phyloP scores from a whole-genome alignment of 1,140 invertebrate genomes.

The Contarinia nasturtii region DNA sequence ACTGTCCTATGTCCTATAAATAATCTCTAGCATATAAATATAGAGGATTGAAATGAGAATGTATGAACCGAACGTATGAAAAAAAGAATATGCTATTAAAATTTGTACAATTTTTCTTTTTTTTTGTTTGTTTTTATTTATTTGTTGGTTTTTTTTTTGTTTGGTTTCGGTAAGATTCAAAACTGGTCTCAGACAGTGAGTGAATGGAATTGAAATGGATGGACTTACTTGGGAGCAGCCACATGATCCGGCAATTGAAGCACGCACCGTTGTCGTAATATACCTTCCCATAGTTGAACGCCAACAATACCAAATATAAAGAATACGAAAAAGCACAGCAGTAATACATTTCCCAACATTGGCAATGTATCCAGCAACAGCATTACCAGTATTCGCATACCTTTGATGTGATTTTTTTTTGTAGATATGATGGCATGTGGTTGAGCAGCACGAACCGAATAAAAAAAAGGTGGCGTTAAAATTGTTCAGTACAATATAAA shows the following conservation, averaged over 20 bases:
- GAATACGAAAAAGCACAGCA: slow-evolving; percentile 99
- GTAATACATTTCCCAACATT: slow-evolving; percentile 95
- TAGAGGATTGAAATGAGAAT: neutral
- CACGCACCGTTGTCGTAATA: slow-evolving; percentile 84
- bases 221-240: slow-evolving; percentile 52
- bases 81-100: neutral
- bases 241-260: slow-evolving; percentile 46
- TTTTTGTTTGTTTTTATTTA: neutral
- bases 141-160: neutral
- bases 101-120: neutral
- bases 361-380: slow-evolving; percentile 95
- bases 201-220: slow-evolving; percentile 3
- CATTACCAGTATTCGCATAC: slow-evolving; percentile 97
- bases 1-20: no score
- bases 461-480: no score
- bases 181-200: neutral
- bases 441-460: no score
- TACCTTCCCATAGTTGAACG: slow-evolving; percentile 97
- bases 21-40: neutral
- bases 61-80: neutral
- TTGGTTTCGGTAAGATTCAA: neutral
- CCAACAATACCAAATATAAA: slow-evolving; percentile 99
- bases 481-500: no score
- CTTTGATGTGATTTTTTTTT: slow-evolving; percentile 26
- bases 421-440: no score